Evolutionary conservation across 1,140 invertebrate species (phyloP).

Genomic region (Cydia splendana): DNA sequence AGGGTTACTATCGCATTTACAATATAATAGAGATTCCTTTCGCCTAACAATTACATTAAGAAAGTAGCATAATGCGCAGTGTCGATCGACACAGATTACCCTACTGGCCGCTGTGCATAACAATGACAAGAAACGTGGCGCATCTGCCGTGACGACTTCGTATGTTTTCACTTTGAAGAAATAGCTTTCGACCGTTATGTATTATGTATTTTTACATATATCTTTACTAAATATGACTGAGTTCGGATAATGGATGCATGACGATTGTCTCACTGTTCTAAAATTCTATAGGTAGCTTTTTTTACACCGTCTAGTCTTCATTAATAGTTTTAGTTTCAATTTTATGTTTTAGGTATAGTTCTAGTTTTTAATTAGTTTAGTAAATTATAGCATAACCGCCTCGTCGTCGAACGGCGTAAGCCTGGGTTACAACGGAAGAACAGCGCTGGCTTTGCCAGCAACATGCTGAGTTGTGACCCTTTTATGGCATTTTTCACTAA

Average conservation of each 20-base stretch:
- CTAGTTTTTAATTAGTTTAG: too few species aligned
- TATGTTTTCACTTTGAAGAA: conserved; percentile 22
- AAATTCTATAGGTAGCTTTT: too few species aligned
- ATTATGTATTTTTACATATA: not conserved
- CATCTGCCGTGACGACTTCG: conserved; percentile 20
- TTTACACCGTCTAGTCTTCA: too few species aligned
- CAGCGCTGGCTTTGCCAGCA: too few species aligned
- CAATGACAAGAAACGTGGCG: conserved; percentile 25
- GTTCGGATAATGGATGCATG: not conserved
- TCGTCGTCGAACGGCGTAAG: too few species aligned
- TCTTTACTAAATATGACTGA: not conserved
- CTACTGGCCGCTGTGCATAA: conserved; percentile 20
- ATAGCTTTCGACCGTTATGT: conserved; percentile 8
- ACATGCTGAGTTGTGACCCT: too few species aligned
- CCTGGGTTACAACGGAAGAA: too few species aligned
- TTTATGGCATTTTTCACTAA: too few species aligned
- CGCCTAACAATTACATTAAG: not conserved
- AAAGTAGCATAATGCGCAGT: conserved; percentile 8
- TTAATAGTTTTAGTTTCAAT: too few species aligned
- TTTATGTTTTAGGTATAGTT: too few species aligned
- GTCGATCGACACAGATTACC: conserved; percentile 16
- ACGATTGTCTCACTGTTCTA: not conserved
- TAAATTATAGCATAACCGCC: too few species aligned
- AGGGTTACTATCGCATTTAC: too few species aligned
- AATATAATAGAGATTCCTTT: not conserved